Conservation (phyloP, 2,113 vertebrate species). For the Lepus europaeus region DNA sequence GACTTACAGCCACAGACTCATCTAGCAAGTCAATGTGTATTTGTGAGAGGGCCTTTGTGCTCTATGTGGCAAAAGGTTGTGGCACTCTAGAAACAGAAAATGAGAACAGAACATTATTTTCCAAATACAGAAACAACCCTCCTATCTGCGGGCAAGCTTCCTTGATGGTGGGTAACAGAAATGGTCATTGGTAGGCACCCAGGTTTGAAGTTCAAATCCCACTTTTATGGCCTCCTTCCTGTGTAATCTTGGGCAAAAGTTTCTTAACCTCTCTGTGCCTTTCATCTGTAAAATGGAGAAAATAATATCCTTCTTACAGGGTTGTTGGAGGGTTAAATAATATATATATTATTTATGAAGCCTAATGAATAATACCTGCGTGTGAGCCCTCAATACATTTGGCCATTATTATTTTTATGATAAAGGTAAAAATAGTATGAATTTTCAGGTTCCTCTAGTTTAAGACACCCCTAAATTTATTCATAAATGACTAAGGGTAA, state of each 20-base stretch:
- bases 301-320: not conserved
- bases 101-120: not conserved
- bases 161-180: not conserved
- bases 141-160: not conserved
- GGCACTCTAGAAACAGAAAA: not conserved
- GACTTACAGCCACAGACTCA: not conserved
- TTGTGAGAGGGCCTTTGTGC: not conserved
- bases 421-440: not conserved
- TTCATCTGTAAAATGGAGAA: slow-evolving; percentile 32
- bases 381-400: not conserved
- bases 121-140: not conserved
- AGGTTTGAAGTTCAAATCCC: slow-evolving; percentile 12
- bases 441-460: not conserved
- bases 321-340: not conserved
- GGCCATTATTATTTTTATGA: slow-evolving; percentile 22
- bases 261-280: slow-evolving; percentile 22
- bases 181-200: not conserved
- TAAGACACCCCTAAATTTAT: not conserved
- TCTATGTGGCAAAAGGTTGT: not conserved
- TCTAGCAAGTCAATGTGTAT: not conserved
- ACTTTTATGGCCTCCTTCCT: slow-evolving; percentile 40
- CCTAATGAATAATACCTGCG: not conserved
- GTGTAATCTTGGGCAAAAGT: not conserved
- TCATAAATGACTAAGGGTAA: not conserved
- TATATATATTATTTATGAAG: not conserved